Conservation (phyloP, 2,113 vertebrate genomes). For the Apus apus region DNA sequence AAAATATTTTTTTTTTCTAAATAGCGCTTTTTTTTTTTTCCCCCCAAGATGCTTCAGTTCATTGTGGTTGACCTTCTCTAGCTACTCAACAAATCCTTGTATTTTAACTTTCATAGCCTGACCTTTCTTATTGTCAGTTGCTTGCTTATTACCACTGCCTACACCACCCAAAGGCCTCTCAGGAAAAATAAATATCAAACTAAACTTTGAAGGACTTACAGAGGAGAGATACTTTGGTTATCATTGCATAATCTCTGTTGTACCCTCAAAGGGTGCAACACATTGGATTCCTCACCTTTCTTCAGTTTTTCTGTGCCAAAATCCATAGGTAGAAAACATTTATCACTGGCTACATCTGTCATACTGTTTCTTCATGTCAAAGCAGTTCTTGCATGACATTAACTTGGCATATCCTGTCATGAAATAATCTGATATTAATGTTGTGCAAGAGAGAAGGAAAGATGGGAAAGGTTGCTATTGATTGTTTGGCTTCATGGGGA, state of each 20-base stretch:
- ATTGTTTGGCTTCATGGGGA: not conserved
- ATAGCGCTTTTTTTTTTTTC: not conserved
- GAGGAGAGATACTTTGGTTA: not conserved
- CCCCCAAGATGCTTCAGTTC: not conserved
- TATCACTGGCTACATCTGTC: not conserved
- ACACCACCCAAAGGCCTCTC: not conserved
- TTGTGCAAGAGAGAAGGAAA: not conserved
- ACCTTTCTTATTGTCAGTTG: conserved; percentile 35
- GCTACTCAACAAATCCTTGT: not conserved
- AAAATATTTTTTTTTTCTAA: not conserved
- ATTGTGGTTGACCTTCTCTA: conserved; percentile 26
- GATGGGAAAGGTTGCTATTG: not conserved
- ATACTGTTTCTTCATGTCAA: not conserved
- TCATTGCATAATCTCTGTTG: not conserved
- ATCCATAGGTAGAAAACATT: not conserved
- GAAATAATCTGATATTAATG: not conserved
- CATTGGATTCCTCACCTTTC: not conserved
- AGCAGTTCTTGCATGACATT: not conserved
- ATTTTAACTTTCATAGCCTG: conserved; percentile 16
- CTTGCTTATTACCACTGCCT: not conserved
- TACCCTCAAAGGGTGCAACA: not conserved
- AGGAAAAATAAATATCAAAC: not conserved
- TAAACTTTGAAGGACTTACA: not conserved
- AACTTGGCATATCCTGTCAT: not conserved
- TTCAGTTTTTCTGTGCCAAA: not conserved